These are phyloP conservation scores for Callipepla squamata DNA, from an alignment of 2,113 vertebrate genomes.

Conservation along the genomic window DNA sequence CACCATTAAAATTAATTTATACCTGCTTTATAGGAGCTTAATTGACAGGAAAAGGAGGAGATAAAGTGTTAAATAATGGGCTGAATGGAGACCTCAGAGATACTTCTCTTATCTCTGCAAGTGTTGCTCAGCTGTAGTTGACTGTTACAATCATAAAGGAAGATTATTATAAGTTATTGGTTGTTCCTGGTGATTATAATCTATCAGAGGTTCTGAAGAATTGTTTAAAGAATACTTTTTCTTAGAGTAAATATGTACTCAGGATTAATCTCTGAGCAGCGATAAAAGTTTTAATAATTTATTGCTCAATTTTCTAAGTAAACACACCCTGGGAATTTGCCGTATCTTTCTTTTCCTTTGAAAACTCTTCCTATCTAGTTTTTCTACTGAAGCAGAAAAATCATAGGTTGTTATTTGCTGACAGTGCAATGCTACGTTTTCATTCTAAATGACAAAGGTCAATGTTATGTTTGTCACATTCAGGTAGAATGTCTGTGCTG, in stretches of 20 bases:
- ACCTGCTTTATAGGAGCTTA: not conserved
- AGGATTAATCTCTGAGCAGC: not conserved
- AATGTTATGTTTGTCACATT: not conserved
- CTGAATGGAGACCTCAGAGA: not conserved
- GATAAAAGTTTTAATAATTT: not conserved
- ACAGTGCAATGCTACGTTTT: not conserved
- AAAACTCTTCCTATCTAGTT: not conserved
- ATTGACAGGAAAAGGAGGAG: not conserved
- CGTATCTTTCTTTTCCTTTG: not conserved
- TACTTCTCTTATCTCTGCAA: not conserved
- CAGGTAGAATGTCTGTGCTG: not conserved
- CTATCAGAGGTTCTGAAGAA: not conserved
- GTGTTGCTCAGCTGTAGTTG: fast-evolving
- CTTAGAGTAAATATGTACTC: not conserved
- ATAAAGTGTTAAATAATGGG: not conserved
- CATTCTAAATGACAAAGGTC: conserved; percentile 29
- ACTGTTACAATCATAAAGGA: not conserved
- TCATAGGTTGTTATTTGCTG: not conserved
- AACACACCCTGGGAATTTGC: not conserved
- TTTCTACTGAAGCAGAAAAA: not conserved
- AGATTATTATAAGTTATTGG: not conserved
- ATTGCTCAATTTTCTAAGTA: not conserved
- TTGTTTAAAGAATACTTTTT: not conserved
- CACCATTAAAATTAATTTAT: not conserved
- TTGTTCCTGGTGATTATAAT: not conserved